Base-by-base conservation (phyloP, 2,113 vertebrate genomes). In the Morone saxatilis region DNA sequence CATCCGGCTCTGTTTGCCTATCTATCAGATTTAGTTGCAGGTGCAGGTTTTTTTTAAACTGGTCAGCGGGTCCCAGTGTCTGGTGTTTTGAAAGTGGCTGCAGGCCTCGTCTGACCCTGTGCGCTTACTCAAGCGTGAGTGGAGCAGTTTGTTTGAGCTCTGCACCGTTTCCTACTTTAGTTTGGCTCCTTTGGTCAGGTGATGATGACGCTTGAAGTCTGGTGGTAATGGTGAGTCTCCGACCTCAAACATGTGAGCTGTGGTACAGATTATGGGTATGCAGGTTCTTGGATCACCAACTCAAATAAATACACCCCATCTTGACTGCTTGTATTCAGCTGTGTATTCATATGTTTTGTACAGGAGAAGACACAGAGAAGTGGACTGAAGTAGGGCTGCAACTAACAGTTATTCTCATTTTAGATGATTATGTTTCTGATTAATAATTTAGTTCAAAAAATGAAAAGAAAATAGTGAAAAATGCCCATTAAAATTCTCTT, bases 21-120 rank as follows among this genome's bases (percentile, higher is more conserved):
- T 67, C 72, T 62, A 73, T 90, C 78, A 84, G 84, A 81, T 86
- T 22, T 25, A 71, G 48, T 43, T 71, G 60, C 84, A 88, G 81
- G 69, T 84, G 85, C 66, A 51, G 38, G 59, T 62, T 78, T 82
- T 69, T 80, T 82, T 66, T 19, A 11, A 85, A 76, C 25, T 57
- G 71, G 83, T 71, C 81, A 71, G 31, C 1, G 6, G 25, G 43
- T 69, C 74, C 17, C 16, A 3, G 67, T n/a, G 60, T 72, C 67
- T 81, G 85, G 66, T 80, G 83, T 73, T 81, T 83, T 72, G 50
- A 84, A 68, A 63, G 68, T 4, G n/a, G 76, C 80, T 3, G 60
- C 53, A 59, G 65, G 71, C 68, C 74, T 85, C 45, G 41, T n/a
- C 68, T 81, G 85, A 85, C 74, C 71, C 80, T 43, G 1, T 50